Base-by-base conservation (phyloP, 2,797 vertebrate species). In the Hypotaenidia philippensis region DNA sequence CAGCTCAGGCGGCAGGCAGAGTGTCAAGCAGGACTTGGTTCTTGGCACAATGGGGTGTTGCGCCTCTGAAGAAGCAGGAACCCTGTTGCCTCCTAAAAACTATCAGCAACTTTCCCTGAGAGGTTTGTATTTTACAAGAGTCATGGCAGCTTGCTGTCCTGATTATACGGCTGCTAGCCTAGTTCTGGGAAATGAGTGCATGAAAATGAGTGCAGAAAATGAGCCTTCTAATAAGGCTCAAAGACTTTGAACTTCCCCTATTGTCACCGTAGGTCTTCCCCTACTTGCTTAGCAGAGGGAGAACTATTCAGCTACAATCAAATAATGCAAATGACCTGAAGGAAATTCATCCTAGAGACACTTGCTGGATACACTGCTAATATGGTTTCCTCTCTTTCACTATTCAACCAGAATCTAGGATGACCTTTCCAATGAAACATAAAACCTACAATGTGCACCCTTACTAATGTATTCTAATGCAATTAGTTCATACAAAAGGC, bases 401-500 rank as follows among this genome's bases (percentile, higher is more conserved):
- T 98, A 98, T 98, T 98, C 98, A 97, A 91, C 96, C 90, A 98
- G 98, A 98, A 98, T 98, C 86, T 83, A 98, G 97, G 97, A 98
- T 98, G 97, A 98, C 98, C 98, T 99, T 98, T 98, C 98, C 97
- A 98, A 98, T 98, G 98, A 98, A 98, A 98, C 97, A 98, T 98
- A 98, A 98, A 98, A 98, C 98, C 98, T 98, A 98, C 98, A 98
- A 96, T 97, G 97, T 97, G 98, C 98, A 98, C 98, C 98, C 98
- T 98, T 97, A 97, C 98, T 98, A 98, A 98, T 98, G 98, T 98
- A 99, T 99, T 99, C 98, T 98, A 99, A 99, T 98, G 98, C 98
- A 99, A 99, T 99, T 99, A 99, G 98, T 97, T 98, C 98, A 98
- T 98, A 99, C 98, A 99, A 99, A 99, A 98, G 98, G 96, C 98